A percentile compares a stretch with the other conserved stretches of the same genome.
Evolutionary conservation across 92 coral and sea anemone genomes (phyloP).

Genomic region (Porites divaricata): DNA sequence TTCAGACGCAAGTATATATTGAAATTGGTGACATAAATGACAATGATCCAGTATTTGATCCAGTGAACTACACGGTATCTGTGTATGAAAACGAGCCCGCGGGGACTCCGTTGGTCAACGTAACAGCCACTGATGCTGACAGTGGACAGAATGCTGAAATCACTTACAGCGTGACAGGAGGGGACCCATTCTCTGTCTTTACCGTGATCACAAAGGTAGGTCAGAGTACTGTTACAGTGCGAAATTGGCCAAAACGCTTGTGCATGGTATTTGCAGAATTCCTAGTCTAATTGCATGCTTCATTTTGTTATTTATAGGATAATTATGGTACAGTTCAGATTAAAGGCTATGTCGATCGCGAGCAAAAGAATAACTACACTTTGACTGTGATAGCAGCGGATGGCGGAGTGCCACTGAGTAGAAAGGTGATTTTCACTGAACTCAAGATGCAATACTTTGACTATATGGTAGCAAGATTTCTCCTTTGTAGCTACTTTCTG

Average conservation of each 20-base stretch:
- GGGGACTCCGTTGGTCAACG: conserved; percentile 75
- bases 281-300: not conserved
- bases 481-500: too few species aligned
- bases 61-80: conserved; percentile 85
- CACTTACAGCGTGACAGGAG: conserved; percentile 77
- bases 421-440: conserved; percentile 53
- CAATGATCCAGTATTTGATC: conserved; percentile 85
- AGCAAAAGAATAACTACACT: conserved; percentile 61
- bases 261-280: not conserved
- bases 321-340: conserved; percentile 73
- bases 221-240: not conserved
- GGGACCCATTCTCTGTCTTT: conserved; percentile 79
- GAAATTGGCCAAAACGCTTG: not conserved
- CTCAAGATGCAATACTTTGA: not conserved
- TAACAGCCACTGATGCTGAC: conserved; percentile 91
- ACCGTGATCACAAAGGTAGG: conserved; percentile 74
- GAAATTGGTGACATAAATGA: conserved; percentile 90
- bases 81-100: conserved; percentile 83
- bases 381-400: conserved; percentile 82
- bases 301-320: conserved; percentile 38
- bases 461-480: too few species aligned
- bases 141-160: conserved; percentile 89
- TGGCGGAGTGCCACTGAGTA: conserved; percentile 89
- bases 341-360: conserved; percentile 82
- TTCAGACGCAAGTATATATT: conserved; percentile 81